A percentile compares a stretch with the other conserved stretches of the same genome.
Conservation (phyloP, 2,113 vertebrate genomes). For the Hemiscyllium ocellatum region DNA sequence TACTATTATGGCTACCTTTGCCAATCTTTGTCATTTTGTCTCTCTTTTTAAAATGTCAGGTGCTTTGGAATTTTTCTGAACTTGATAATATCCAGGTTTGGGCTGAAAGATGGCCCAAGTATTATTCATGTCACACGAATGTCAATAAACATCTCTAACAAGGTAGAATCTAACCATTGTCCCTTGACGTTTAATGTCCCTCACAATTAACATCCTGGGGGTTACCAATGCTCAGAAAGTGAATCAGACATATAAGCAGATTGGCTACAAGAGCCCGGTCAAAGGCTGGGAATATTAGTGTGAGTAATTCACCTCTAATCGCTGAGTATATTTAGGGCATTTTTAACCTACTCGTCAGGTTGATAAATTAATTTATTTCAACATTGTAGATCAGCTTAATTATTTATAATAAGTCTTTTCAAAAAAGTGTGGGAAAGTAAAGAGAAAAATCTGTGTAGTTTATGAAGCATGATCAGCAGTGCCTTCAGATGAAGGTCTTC, state of each 20-base stretch:
- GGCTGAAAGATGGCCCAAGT: too few relatives aligned
- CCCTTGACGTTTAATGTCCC: too few relatives aligned
- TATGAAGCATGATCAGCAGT: background rate
- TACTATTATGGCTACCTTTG: background rate
- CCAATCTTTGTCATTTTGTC: background rate
- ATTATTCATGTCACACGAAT: too few relatives aligned
- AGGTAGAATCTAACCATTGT: too few relatives aligned
- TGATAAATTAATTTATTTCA: background rate
- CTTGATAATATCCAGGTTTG: too few relatives aligned
- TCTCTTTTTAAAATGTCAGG: background rate
- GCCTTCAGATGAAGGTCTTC: background rate
- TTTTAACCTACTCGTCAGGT: background rate
- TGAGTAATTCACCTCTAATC: too few relatives aligned
- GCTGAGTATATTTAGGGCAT: background rate
- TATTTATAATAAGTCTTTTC: background rate
- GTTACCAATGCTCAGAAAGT: too few relatives aligned
- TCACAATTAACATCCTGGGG: too few relatives aligned
- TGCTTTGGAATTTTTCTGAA: background rate
- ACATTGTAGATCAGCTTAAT: background rate
- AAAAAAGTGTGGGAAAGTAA: background rate
- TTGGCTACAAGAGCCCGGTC: too few relatives aligned
- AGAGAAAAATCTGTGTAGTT: background rate
- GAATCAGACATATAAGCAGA: too few relatives aligned
- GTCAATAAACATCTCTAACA: too few relatives aligned
- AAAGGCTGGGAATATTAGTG: too few relatives aligned